These are phyloP conservation scores for Threskiornis aethiopicus DNA, from an alignment of 2,797 vertebrate genomes.

Conservation along the genomic window DNA sequence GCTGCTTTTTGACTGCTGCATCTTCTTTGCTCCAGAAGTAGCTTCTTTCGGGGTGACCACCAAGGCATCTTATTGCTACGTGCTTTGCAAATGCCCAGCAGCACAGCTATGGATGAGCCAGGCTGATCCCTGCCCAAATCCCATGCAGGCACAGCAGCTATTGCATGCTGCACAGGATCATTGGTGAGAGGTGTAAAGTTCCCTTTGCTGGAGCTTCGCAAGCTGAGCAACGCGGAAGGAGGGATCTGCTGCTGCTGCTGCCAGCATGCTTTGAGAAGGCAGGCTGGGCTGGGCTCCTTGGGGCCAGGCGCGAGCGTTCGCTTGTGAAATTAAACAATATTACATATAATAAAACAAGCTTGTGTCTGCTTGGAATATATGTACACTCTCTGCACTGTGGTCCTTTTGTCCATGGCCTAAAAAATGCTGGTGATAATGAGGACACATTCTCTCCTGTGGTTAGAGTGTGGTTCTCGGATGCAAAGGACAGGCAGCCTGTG, in stretches of 20 bases:
- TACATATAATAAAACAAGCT: neutral
- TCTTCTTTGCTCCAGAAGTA: neutral
- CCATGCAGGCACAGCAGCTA: neutral
- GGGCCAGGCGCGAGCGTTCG: rapidly evolving
- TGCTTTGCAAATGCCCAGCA: neutral
- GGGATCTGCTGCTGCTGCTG: neutral
- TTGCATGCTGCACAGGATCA: neutral
- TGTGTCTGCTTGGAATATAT: neutral
- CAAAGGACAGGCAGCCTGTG: neutral
- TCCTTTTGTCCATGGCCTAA: neutral
- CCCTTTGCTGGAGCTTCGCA: neutral
- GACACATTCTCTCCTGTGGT: neutral
- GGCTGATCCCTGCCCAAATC: neutral
- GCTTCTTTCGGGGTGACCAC: neutral
- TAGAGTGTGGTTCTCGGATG: neutral
- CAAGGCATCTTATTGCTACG: neutral
- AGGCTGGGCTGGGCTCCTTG: neutral
- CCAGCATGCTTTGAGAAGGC: neutral
- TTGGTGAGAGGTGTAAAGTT: neutral
- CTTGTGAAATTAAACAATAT: neutral
- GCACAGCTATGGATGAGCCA: neutral
- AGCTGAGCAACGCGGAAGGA: neutral
- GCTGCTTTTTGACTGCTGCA: neutral
- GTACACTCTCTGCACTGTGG: neutral
- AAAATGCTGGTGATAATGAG: neutral